Percentiles rank a stretch among this genome's conserved stretches.
Evolutionary conservation across 2,113 vertebrate species (phyloP).

Genomic region (Balaenoptera acutorostrata): DNA sequence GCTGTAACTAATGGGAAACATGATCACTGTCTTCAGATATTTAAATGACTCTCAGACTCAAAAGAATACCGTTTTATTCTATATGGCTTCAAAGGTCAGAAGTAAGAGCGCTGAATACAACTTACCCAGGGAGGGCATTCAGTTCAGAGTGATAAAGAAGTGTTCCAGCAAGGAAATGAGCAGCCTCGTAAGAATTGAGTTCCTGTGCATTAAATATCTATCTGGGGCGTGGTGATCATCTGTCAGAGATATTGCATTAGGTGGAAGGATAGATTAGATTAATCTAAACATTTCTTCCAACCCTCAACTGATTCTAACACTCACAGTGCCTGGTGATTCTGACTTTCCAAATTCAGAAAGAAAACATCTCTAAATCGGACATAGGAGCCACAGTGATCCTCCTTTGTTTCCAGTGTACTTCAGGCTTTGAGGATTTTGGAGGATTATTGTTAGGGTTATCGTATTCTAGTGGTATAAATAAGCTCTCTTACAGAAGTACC

Average conservation of each 20-base stretch:
- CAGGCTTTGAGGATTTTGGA: neutral
- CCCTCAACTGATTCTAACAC: neutral
- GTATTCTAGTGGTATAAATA: constrained; percentile 17
- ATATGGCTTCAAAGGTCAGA: constrained; percentile 20
- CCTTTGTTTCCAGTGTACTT: constrained; percentile 1
- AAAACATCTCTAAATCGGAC: constrained; percentile 29
- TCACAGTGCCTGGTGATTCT: neutral
- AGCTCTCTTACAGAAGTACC: neutral
- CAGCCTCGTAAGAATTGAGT: neutral
- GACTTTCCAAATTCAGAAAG: constrained; percentile 45
- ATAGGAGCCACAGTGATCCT: neutral
- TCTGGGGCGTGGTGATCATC: neutral
- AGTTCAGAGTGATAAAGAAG: neutral
- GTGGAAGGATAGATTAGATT: constrained; percentile 10
- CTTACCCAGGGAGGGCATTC: neutral
- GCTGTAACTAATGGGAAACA: constrained; percentile 7
- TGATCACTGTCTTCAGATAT: constrained; percentile 18
- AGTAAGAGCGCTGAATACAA: neutral
- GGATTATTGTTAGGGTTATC: neutral
- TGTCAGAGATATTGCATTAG: neutral
- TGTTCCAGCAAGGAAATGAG: constrained; percentile 25
- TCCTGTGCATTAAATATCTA: neutral
- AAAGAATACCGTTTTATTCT: neutral
- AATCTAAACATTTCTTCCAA: constrained; percentile 25
- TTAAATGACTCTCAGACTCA: neutral